phyloP scores from a whole-genome alignment of 2,888 invertebrate genomes.

The Drepanosiphum platanoidis region DNA sequence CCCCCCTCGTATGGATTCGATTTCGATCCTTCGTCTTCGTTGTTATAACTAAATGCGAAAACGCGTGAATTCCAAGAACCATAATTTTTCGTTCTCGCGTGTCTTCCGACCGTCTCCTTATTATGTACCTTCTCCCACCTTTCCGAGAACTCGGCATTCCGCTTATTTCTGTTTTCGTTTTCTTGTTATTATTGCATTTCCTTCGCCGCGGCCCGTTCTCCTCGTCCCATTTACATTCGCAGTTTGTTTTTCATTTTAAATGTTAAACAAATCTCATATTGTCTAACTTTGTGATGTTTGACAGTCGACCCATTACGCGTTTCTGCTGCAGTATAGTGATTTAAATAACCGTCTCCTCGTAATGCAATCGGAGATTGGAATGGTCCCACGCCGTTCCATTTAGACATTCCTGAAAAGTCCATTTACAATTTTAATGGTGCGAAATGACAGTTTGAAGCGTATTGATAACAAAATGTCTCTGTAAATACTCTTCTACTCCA shows the following conservation, averaged over 20 bases:
- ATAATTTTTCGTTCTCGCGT: not conserved
- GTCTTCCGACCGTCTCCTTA: not conserved
- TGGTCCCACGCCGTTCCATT: conserved; percentile 31
- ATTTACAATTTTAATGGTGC: conserved; percentile 29
- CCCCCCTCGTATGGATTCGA: not conserved
- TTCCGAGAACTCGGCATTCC: not conserved
- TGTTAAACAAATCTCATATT: conserved; percentile 18
- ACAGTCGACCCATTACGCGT: not conserved
- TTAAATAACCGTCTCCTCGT: conserved; percentile 26
- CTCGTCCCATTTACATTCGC: not conserved
- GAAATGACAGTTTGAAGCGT: conserved; percentile 12
- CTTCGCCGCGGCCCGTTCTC: not conserved
- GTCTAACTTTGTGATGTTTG: conserved; percentile 16
- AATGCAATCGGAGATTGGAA: conserved; percentile 8
- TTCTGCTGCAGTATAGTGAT: not conserved
- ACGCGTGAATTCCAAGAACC: not conserved
- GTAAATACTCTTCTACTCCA: not conserved
- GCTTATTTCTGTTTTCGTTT: not conserved
- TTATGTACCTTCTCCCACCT: conserved; percentile 28
- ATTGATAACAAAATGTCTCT: not conserved
- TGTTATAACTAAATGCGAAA: not conserved
- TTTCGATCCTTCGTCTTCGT: not conserved
- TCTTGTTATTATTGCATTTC: not conserved
- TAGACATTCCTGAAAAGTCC: conserved; percentile 12
- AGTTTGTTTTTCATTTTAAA: conserved; percentile 46